Percentiles rank a stretch among this genome's conserved stretches.
These are phyloP conservation scores for Hylaeus volcanicus DNA, from an alignment of 1,140 invertebrate species.

Conservation along the genomic window DNA sequence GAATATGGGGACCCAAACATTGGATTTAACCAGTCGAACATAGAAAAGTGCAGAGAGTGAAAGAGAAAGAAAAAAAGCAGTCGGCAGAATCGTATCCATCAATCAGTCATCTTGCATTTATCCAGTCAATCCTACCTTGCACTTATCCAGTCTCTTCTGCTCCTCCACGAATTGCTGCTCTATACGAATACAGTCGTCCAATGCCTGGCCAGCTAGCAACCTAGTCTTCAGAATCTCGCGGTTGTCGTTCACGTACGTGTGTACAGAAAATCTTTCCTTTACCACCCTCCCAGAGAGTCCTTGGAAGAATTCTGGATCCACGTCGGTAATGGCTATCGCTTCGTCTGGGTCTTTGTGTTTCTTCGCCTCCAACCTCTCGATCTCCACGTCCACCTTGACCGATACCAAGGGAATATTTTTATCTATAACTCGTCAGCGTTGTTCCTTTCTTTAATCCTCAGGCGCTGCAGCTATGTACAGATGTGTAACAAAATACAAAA, in stretches of 20 bases:
- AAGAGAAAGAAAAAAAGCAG: too few species aligned
- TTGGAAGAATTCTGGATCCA: conserved; percentile 84
- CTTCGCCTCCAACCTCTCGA: conserved; percentile 55
- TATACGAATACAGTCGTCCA: conserved; percentile 83
- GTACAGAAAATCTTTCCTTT: conserved; percentile 80
- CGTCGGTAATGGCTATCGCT: conserved; percentile 74
- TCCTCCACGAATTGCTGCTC: conserved; percentile 83
- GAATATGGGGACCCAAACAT: too few species aligned
- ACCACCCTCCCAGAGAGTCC: conserved; percentile 82
- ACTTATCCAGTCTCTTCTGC: conserved; percentile 80
- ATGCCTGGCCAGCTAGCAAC: conserved; percentile 81
- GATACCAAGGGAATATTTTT: neutral
- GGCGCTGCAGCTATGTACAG: too few species aligned
- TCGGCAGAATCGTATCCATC: too few species aligned
- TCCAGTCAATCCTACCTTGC: conserved; percentile 69
- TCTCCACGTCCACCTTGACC: conserved; percentile 59
- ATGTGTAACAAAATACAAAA: too few species aligned
- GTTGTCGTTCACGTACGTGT: conserved; percentile 82
- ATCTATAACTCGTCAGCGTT: too few species aligned
- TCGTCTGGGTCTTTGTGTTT: conserved; percentile 56
- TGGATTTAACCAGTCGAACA: too few species aligned
- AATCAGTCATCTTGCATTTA: too few species aligned
- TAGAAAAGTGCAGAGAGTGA: too few species aligned
- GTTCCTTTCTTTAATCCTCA: too few species aligned
- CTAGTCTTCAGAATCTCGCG: conserved; percentile 81